A percentile compares a stretch with the other conserved stretches of the same genome.
phyloP scores from a whole-genome alignment of 1,140 invertebrate species.

The Lanistes nyassanus region DNA sequence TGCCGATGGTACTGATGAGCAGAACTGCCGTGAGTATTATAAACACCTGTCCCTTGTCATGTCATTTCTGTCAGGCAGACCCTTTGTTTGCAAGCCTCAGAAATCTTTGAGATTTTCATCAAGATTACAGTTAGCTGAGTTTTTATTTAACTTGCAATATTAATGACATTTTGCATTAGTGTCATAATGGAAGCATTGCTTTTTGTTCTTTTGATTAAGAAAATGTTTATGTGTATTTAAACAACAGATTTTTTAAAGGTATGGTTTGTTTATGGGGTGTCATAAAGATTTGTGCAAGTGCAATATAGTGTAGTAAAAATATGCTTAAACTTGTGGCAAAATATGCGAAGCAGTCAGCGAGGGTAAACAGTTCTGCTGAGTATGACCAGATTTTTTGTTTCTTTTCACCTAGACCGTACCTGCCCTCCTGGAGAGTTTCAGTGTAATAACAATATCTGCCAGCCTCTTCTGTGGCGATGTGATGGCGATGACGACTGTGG shows the following conservation, averaged over 20 bases:
- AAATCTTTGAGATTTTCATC: no score
- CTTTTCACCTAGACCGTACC: constrained; percentile 27
- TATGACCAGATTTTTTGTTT: not conserved
- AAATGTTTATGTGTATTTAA: no score
- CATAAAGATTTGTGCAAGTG: no score
- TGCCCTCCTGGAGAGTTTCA: constrained; percentile 59
- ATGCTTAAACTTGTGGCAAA: not conserved
- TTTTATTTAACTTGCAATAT: no score
- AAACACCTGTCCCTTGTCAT: constrained; percentile 7
- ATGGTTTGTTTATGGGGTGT: no score
- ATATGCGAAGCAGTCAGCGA: not conserved
- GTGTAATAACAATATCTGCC: constrained; percentile 73
- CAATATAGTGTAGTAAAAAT: not conserved
- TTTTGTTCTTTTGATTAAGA: no score
- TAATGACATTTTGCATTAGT: no score
- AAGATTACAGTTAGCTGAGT: no score
- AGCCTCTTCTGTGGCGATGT: constrained; percentile 85
- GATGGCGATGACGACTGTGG: constrained; percentile 58
- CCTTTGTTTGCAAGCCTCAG: no score
- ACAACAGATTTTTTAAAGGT: no score
- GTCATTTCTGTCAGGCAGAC: not conserved
- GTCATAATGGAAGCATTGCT: no score
- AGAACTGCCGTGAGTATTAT: constrained; percentile 38
- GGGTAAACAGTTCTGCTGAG: not conserved
- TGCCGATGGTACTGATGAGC: constrained; percentile 52